Evolutionary conservation across 2,113 vertebrate species (phyloP).

Genomic region (Dascyllus trimaculatus): DNA sequence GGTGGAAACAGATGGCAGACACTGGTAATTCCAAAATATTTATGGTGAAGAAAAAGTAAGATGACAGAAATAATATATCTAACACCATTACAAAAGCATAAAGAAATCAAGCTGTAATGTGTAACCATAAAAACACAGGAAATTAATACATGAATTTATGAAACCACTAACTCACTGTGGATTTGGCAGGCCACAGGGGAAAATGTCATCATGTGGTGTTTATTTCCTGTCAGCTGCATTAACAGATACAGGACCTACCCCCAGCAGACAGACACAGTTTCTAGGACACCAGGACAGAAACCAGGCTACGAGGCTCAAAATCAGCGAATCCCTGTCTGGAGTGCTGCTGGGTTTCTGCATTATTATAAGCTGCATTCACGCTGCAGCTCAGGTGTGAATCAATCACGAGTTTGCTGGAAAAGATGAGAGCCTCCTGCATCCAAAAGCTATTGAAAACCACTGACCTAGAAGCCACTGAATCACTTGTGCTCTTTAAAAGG

Average conservation of each 20-base stretch:
- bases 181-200: conserved; percentile 32
- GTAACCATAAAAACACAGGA: neutral
- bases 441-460: conserved; percentile 14
- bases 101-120: neutral
- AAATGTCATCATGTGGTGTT: conserved; percentile 35
- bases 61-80: neutral
- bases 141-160: neutral
- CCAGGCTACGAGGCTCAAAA: conserved; percentile 61
- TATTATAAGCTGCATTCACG: neutral
- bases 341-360: conserved; percentile 6
- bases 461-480: conserved; percentile 72
- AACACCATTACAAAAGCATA: neutral
- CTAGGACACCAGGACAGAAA: conserved; percentile 40
- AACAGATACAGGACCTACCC: conserved; percentile 12
- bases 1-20: neutral
- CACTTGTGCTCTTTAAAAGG: conserved; percentile 17
- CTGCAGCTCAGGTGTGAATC: conserved; percentile 17
- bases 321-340: neutral
- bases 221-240: conserved; percentile 63
- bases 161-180: conserved; percentile 15
- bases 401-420: conserved; percentile 3
- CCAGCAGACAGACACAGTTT: conserved; percentile 12
- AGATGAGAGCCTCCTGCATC: conserved; percentile 2
- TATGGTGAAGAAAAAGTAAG: neutral
- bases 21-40: neutral